These are phyloP conservation scores for Drosophila recens DNA, from an alignment of 2,888 invertebrate genomes.

Conservation along the genomic window DNA sequence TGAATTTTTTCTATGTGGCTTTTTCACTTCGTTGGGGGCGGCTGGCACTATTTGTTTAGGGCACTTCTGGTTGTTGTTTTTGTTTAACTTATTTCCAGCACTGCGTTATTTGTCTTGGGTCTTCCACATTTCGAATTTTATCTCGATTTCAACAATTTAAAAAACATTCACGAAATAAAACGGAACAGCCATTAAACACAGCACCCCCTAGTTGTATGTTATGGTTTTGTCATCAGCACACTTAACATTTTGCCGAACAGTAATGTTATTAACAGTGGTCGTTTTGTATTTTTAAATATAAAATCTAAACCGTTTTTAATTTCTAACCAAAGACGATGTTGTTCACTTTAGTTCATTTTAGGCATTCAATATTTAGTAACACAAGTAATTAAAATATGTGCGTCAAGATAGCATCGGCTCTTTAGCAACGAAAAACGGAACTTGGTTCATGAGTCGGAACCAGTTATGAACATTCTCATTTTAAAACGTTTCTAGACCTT, in stretches of 20 bases:
- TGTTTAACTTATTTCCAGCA: constrained; percentile 26
- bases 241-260: constrained; percentile 12
- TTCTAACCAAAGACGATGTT: not conserved
- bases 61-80: constrained; percentile 43
- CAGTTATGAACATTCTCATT: too few relatives aligned
- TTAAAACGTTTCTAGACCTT: too few relatives aligned
- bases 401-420: too few relatives aligned
- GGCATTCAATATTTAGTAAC: not conserved
- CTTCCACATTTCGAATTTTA: constrained; percentile 4
- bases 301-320: too few relatives aligned
- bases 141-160: constrained; percentile 18
- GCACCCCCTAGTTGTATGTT: constrained; percentile 47
- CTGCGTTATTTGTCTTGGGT: constrained; percentile 13
- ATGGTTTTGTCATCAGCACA: constrained; percentile 21
- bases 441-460: too few relatives aligned
- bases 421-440: too few relatives aligned
- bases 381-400: not conserved
- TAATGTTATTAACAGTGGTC: constrained; percentile 28
- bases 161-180: constrained; percentile 34
- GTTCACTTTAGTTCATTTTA: not conserved
- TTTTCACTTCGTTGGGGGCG: constrained; percentile 40
- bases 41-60: constrained; percentile 40
- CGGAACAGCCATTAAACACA: constrained; percentile 30
- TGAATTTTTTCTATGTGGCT: constrained; percentile 26
- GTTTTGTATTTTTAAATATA: not conserved